Evolutionary conservation across 2,113 vertebrate genomes (phyloP).

Genomic region (Limnothrissa miodon): DNA sequence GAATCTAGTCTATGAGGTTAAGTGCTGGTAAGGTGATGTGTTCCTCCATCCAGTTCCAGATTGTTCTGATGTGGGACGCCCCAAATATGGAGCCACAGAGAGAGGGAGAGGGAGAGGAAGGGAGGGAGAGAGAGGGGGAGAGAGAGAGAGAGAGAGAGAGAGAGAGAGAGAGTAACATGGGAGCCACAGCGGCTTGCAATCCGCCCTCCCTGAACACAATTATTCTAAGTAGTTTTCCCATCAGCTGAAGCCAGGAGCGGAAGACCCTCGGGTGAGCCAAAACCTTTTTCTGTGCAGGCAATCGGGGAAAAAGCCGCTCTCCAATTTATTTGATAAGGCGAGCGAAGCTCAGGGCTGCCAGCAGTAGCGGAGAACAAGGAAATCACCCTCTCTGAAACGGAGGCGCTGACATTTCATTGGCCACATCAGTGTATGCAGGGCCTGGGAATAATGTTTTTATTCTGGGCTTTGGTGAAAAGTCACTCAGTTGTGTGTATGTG

Average conservation of each 20-base stretch:
- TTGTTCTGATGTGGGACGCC: background rate
- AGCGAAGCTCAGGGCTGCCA: constrained; percentile 65
- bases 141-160: background rate
- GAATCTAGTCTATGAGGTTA: constrained; percentile 33
- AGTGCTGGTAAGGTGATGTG: constrained; percentile 27
- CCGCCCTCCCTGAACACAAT: constrained; percentile 63
- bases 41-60: background rate
- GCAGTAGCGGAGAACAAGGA: constrained; percentile 47
- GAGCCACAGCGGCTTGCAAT: constrained; percentile 30
- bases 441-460: constrained; percentile 5
- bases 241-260: constrained; percentile 59
- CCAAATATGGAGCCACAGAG: background rate
- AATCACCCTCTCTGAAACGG: constrained; percentile 44
- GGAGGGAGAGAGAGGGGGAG: background rate
- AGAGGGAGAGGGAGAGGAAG: too few species aligned
- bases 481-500: background rate
- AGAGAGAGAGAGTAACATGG: background rate
- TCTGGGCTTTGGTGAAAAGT: background rate
- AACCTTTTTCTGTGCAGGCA: constrained; percentile 64
- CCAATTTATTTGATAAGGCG: constrained; percentile 75
- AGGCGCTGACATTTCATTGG: constrained; percentile 54
- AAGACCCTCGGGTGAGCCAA: constrained; percentile 64
- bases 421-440: constrained; percentile 39
- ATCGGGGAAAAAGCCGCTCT: constrained; percentile 63
- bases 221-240: constrained; percentile 74